Evolutionary conservation across 1,140 invertebrate genomes (phyloP), one percentile per base, ranked within the genome.

Genomic region (Ips nitidus): DNA sequence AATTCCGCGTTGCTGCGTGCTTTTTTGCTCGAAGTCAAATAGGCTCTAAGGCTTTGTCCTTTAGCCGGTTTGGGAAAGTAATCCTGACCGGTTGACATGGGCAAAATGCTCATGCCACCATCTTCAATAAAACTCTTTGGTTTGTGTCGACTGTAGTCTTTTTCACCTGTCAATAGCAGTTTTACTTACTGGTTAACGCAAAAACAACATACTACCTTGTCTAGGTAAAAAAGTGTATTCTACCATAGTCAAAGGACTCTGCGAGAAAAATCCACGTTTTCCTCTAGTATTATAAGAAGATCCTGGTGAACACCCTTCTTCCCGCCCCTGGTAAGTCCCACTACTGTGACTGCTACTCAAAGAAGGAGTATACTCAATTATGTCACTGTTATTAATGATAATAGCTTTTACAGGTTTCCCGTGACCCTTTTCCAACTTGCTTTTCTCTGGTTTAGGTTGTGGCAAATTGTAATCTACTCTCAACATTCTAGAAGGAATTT

Each of bases 1-100:
- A 94, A 80, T 75, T 93, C 90, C 4, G 91, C 91, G 77, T 90
- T 89, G 37, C 88, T 85, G 73, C 86, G 81, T 40, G 87, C 84
- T 76, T 91, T 89, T 65, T 91, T 87, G 59, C 87, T 86, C 37
- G 90, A 91, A 2, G 89, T 87, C 1, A 94, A 78, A 77, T 92
- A 94, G 61, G 87, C 88, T 2, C 86, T 86, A 5, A 94, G 79
- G 76, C 87, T 91, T 81, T 94, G 91, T 2, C 91, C 90, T 77
- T 89, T 85, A 42, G 81, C 80, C 8, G 91, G 90, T 70, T 82
- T 82, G 2, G 86, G 86, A 77, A 90, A 89, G 75, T 82, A 85
- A 41, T 85, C 63, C 43, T 65, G 63, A 83, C 85, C 85, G 2
- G 84, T 84, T 0, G 84, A 82, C 80, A 88, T 85, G 2, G 86